These are phyloP conservation scores for Tetranychus truncatus DNA, from an alignment of 2,888 invertebrate species.

Conservation along the genomic window DNA sequence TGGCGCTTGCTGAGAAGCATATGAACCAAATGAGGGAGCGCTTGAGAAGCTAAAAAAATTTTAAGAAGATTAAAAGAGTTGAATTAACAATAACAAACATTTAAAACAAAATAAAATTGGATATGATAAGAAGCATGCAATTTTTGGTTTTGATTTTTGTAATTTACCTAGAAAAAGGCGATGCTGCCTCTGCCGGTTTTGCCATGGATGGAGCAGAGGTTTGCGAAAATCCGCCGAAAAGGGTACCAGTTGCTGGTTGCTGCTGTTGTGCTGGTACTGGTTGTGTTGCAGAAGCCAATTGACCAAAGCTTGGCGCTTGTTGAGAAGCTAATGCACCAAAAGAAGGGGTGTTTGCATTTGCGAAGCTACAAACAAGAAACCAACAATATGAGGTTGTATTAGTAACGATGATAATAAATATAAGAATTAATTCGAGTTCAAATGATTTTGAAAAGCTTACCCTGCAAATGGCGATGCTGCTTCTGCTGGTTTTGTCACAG, in stretches of 20 bases:
- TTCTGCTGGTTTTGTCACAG: not conserved
- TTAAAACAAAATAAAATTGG: not conserved
- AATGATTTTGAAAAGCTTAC: not conserved
- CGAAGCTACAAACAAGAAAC: not conserved
- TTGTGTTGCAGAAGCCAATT: not conserved
- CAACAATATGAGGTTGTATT: not conserved
- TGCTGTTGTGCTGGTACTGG: not conserved
- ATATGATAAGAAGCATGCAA: not conserved
- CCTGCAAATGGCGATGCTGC: conserved; percentile 3
- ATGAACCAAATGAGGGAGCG: not conserved
- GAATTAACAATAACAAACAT: not conserved
- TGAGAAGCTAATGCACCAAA: conserved; percentile 9
- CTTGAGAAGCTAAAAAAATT: not conserved
- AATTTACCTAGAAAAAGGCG: not conserved
- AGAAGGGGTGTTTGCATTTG: not conserved
- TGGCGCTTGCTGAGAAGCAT: conserved; percentile 6
- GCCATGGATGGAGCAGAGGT: not conserved
- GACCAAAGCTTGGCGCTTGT: conserved; percentile 10
- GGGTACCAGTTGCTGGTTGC: not conserved
- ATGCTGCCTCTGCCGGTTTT: not conserved
- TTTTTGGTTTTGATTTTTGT: not conserved
- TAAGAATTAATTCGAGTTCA: not conserved
- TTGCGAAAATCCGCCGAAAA: not conserved
- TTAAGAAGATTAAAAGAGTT: not conserved
- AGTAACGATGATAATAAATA: not conserved